phyloP scores from a whole-genome alignment of 2,888 invertebrate genomes.

The Agrochola macilenta region DNA sequence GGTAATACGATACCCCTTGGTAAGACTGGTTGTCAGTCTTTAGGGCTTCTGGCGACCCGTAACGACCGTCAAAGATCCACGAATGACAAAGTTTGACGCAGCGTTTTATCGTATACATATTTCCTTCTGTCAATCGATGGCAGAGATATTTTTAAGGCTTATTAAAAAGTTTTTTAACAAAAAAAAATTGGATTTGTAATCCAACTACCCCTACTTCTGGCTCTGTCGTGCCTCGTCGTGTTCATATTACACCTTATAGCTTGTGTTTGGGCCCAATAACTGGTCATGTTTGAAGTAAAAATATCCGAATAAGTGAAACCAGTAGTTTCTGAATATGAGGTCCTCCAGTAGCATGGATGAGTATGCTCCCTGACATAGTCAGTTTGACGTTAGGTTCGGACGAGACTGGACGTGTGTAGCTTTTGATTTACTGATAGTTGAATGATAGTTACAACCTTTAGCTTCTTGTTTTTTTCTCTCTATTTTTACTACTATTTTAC shows the following conservation, averaged over 20 bases:
- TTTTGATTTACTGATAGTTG: conserved; percentile 53
- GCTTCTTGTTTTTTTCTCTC: background rate
- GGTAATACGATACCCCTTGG: too few species aligned
- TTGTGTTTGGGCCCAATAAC: background rate
- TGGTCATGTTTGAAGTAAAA: background rate
- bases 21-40: too few species aligned
- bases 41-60: too few species aligned
- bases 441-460: conserved; percentile 42
- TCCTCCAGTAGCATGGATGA: conserved; percentile 23
- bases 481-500: background rate
- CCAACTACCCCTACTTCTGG: background rate
- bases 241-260: background rate
- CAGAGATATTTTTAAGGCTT: background rate
- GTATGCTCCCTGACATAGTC: conserved; percentile 37
- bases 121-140: background rate
- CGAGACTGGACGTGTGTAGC: conserved; percentile 51
- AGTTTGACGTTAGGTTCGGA: conserved; percentile 35
- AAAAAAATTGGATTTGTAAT: background rate
- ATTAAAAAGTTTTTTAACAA: background rate
- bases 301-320: conserved; percentile 14
- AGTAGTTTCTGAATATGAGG: conserved; percentile 39
- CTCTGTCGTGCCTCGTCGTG: background rate
- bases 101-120: too few species aligned
- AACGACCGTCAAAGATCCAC: too few species aligned
- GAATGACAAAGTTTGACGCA: too few species aligned